Percentiles rank a stretch among this genome's conserved stretches.
Conservation (phyloP, 1,140 invertebrate species). For the Mactra quadrangularis region DNA sequence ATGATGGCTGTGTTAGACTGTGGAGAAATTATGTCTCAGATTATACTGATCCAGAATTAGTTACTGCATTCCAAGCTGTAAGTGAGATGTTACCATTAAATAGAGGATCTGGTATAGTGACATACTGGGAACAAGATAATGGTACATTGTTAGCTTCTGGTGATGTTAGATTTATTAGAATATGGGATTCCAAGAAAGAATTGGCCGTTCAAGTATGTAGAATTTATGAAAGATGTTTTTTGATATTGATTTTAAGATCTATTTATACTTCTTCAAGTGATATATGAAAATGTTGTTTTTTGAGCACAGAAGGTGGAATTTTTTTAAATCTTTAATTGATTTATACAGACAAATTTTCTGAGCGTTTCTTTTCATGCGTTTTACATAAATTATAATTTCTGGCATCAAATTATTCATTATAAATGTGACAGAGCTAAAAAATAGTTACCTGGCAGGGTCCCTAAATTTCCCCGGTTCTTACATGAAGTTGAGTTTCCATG, state of each 20-base stretch:
- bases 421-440: too few species aligned
- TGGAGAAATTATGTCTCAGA: constrained; percentile 86
- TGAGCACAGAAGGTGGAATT: background rate
- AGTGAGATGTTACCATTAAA: constrained; percentile 87
- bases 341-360: background rate
- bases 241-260: too few species aligned
- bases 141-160: constrained; percentile 89
- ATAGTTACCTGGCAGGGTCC: too few species aligned
- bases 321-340: background rate
- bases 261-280: too few species aligned
- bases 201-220: constrained; percentile 85
- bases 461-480: too few species aligned
- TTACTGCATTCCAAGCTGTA: constrained; percentile 93
- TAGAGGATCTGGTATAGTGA: constrained; percentile 87
- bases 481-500: too few species aligned
- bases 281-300: background rate
- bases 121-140: constrained; percentile 91
- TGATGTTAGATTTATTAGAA: constrained; percentile 88
- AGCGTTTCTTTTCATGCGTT: too few species aligned
- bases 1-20: constrained; percentile 91
- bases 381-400: too few species aligned
- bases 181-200: constrained; percentile 95
- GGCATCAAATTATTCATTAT: too few species aligned
- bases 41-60: constrained; percentile 83
- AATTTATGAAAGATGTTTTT: too few species aligned